These are phyloP conservation scores for Dipodomys stephensi DNA, from an alignment of 2,113 vertebrate species.

Conservation along the genomic window DNA sequence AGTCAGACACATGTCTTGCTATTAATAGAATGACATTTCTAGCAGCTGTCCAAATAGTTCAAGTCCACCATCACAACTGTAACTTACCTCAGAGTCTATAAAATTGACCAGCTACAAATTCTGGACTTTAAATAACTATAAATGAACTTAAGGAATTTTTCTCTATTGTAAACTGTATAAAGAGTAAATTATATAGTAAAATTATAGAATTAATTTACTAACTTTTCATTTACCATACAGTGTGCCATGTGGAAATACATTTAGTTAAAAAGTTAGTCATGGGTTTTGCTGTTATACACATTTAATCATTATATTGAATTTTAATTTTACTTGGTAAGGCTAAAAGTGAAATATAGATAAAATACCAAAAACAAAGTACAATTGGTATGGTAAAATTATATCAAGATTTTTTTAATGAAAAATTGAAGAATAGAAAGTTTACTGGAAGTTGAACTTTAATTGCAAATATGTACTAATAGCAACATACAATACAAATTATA, in stretches of 20 bases:
- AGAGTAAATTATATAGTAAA: slow-evolving; percentile 3
- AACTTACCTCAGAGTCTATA: slow-evolving; percentile 66
- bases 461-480: not conserved
- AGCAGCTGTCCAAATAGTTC: slow-evolving; percentile 76
- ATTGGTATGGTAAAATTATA: not conserved
- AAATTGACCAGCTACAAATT: slow-evolving; percentile 67
- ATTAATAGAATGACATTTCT: slow-evolving; percentile 75
- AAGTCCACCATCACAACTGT: slow-evolving; percentile 68
- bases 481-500: not conserved
- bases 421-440: not conserved
- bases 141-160: slow-evolving; percentile 55
- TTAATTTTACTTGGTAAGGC: slow-evolving; percentile 14
- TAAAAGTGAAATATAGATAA: not conserved
- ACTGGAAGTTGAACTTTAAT: not conserved
- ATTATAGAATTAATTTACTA: slow-evolving; percentile 35
- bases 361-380: not conserved
- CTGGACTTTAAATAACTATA: slow-evolving; percentile 62
- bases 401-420: not conserved
- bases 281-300: not conserved
- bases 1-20: slow-evolving; percentile 75
- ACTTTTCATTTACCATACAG: not conserved
- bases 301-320: slow-evolving; percentile 20
- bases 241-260: slow-evolving; percentile 1
- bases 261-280: not conserved
- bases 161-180: not conserved